Evolutionary conservation across 2,113 vertebrate genomes (phyloP).

Genomic region (Nerophis lumbriciformis): DNA sequence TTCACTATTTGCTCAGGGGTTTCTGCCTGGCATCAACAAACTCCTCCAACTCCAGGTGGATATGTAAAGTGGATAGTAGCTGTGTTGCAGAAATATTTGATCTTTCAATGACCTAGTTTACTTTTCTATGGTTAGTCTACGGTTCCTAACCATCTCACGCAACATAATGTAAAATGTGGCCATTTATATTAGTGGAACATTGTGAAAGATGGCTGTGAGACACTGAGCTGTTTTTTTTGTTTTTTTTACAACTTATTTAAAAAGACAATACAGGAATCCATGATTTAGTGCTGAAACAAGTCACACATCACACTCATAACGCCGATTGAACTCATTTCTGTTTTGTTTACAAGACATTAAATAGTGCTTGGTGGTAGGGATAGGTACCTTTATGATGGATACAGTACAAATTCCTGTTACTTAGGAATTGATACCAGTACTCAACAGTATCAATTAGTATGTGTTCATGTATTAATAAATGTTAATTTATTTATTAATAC

Average conservation of each 20-base stretch:
- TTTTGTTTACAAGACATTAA: slow-evolving; percentile 6
- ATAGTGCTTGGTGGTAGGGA: background rate
- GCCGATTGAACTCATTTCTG: background rate
- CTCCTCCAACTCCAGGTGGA: slow-evolving; percentile 23
- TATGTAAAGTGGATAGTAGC: slow-evolving; percentile 25
- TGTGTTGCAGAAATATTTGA: slow-evolving; percentile 33
- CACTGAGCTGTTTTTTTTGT: background rate
- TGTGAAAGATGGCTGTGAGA: too few species aligned
- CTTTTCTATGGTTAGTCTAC: background rate
- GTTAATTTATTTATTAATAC: too few species aligned
- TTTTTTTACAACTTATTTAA: background rate
- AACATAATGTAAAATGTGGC: slow-evolving; percentile 10
- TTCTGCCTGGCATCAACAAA: slow-evolving; percentile 16
- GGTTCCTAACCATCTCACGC: background rate
- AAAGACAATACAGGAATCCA: slow-evolving; percentile 1
- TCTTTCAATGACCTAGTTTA: slow-evolving; percentile 29
- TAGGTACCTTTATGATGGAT: too few species aligned
- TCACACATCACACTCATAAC: background rate
- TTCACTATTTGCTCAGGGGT: slow-evolving; percentile 22
- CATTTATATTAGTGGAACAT: background rate
- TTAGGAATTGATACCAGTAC: too few species aligned
- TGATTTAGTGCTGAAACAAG: slow-evolving; percentile 1
- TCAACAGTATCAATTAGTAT: too few species aligned
- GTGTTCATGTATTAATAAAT: too few species aligned
- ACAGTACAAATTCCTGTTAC: too few species aligned